Conservation (phyloP, 2,797 vertebrate genomes). For the Hipposideros larvatus region DNA sequence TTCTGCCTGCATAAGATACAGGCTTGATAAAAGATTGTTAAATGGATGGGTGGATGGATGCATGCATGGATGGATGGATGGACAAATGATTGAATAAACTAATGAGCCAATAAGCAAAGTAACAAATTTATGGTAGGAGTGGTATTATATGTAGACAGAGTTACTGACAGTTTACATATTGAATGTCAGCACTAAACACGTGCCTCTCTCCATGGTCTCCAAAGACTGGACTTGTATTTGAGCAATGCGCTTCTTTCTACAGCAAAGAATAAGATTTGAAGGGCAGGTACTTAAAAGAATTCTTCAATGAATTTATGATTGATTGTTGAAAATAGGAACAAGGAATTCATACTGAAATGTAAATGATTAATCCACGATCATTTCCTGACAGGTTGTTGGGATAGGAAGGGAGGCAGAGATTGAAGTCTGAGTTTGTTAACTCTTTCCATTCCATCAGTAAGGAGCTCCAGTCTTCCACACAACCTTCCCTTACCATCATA, state of each 20-base stretch:
- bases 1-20: background rate
- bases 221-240: background rate
- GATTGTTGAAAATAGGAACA: background rate
- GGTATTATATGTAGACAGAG: background rate
- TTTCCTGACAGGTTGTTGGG: background rate
- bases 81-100: background rate
- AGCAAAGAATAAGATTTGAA: background rate
- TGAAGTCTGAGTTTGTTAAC: background rate
- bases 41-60: background rate
- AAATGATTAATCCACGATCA: background rate
- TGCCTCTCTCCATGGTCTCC: background rate
- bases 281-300: background rate
- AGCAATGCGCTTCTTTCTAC: background rate
- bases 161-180: background rate
- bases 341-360: background rate
- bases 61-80: background rate
- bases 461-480: background rate
- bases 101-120: background rate
- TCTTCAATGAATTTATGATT: background rate
- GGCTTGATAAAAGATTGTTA: background rate
- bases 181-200: background rate
- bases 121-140: background rate
- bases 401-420: background rate
- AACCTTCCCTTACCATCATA: background rate
- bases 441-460: background rate